Conservation (phyloP, 2,797 vertebrate species). For the Sternarchorhynchus goeldii region DNA sequence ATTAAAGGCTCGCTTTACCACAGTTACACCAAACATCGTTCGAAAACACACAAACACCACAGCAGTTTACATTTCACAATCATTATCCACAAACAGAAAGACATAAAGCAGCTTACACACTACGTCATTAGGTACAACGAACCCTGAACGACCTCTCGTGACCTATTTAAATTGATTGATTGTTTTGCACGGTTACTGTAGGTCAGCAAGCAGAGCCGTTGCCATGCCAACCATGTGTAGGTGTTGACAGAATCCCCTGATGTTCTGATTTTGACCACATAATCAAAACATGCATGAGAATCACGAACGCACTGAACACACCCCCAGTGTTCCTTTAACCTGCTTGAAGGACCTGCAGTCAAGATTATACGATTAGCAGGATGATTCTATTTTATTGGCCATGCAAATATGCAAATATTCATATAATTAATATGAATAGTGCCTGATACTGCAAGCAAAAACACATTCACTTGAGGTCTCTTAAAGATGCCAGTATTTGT, state of each 20-base stretch:
- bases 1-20: constrained; percentile 31
- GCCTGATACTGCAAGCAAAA: too few species aligned
- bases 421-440: too few species aligned
- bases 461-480: neutral
- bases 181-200: neutral
- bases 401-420: too few species aligned
- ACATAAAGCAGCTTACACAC: neutral
- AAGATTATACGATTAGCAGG: too few species aligned
- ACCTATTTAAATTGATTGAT: neutral
- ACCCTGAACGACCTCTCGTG: neutral
- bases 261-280: neutral
- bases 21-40: constrained; percentile 22
- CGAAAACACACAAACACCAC: neutral
- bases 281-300: neutral
- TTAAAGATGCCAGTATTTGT: neutral
- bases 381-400: too few species aligned
- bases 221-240: neutral
- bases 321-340: too few species aligned
- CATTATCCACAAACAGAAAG: constrained; percentile 39
- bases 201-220: neutral
- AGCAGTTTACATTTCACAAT: constrained; percentile 49
- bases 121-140: neutral
- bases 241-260: neutral
- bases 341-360: too few species aligned
- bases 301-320: neutral